Evolutionary conservation across 2,888 invertebrate genomes (phyloP).

Genomic region (Polydrusus tereticollis): DNA sequence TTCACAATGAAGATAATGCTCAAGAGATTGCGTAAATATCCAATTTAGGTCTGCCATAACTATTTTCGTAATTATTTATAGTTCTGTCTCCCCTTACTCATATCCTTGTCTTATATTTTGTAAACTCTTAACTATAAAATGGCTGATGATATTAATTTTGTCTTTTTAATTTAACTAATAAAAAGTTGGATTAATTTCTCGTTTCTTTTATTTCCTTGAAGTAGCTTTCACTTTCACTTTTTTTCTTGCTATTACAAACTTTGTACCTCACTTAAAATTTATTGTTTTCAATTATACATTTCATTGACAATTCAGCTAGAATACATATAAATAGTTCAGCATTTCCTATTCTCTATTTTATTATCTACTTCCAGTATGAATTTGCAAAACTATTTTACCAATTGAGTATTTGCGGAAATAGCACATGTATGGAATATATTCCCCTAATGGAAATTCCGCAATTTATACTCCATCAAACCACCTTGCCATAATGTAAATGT

Average conservation of each 20-base stretch:
- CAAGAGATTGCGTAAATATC: slow-evolving; percentile 37
- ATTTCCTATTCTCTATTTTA: not conserved
- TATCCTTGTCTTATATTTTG: slow-evolving; percentile 8
- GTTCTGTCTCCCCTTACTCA: not conserved
- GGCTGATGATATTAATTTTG: slow-evolving; percentile 41
- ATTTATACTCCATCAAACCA: slow-evolving; percentile 1
- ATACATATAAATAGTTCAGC: not conserved
- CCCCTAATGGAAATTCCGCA: slow-evolving; percentile 15
- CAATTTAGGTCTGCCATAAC: slow-evolving; percentile 26
- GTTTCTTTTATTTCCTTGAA: slow-evolving; percentile 31
- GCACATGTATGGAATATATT: slow-evolving; percentile 3
- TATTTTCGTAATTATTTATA: slow-evolving; percentile 17
- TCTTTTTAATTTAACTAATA: slow-evolving; percentile 42
- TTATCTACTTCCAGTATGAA: not conserved
- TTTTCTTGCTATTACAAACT: not conserved
- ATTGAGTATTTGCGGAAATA: slow-evolving; percentile 13
- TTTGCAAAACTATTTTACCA: slow-evolving; percentile 12
- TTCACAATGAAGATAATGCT: slow-evolving; percentile 20
- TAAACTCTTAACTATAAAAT: slow-evolving; percentile 19
- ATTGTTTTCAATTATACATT: too few relatives aligned
- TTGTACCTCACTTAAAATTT: too few relatives aligned
- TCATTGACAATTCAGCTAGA: too few relatives aligned
- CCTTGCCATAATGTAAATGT: slow-evolving; percentile 4
- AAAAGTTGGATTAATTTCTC: slow-evolving; percentile 34
- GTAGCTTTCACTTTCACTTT: not conserved